A percentile compares a stretch with the other conserved stretches of the same genome.
phyloP scores from a whole-genome alignment of 1,140 invertebrate species.

The Parapsyche elsis region DNA sequence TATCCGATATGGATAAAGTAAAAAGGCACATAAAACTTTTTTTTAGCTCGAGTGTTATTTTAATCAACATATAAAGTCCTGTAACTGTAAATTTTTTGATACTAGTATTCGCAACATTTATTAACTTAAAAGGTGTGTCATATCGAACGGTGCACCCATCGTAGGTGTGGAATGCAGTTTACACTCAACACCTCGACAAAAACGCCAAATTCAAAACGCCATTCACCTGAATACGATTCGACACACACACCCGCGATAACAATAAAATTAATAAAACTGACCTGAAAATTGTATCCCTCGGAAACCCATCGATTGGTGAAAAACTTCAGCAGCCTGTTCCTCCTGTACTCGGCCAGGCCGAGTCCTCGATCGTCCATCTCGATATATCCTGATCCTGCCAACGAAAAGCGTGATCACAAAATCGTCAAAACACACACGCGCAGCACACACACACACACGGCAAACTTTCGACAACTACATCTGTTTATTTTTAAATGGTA shows the following conservation, averaged over 20 bases:
- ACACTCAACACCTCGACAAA: too few species aligned
- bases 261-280: constrained; percentile 14
- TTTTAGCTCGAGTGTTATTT: too few species aligned
- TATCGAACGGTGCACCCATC: too few species aligned
- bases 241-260: not conserved
- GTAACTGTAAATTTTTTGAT: too few species aligned
- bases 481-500: not conserved
- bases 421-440: not conserved
- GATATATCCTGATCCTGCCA: not conserved
- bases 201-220: not conserved
- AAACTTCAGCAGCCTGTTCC: constrained; percentile 28
- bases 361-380: constrained; percentile 30
- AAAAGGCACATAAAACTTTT: too few species aligned
- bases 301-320: constrained; percentile 37
- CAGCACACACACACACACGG: not conserved
- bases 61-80: too few species aligned
- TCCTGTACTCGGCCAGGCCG: constrained; percentile 37
- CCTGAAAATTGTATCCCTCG: constrained; percentile 35
- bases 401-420: not conserved
- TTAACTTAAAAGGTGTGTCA: too few species aligned
- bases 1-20: too few species aligned
- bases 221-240: not conserved
- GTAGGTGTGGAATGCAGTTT: too few species aligned
- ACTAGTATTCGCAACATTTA: too few species aligned
- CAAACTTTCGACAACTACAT: not conserved